phyloP scores from a whole-genome alignment of 1,140 invertebrate genomes.

The Heliothis subflexa region DNA sequence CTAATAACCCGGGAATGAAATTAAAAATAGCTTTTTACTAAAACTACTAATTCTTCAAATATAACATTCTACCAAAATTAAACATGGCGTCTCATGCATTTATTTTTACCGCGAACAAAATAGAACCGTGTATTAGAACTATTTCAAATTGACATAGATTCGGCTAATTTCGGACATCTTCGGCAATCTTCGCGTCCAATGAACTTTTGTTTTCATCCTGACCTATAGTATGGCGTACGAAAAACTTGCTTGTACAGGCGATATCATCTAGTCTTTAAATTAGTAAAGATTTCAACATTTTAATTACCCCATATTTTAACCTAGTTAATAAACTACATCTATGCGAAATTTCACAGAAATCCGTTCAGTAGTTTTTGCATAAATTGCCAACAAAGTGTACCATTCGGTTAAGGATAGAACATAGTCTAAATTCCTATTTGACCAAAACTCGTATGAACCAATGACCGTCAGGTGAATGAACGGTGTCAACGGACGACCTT shows the following conservation, averaged over 20 bases:
- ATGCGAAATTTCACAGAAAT: too few relatives aligned
- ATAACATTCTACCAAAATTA: not conserved
- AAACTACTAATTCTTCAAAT: too few relatives aligned
- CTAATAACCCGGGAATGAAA: too few relatives aligned
- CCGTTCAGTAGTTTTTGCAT: too few relatives aligned
- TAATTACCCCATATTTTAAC: not conserved
- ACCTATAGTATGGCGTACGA: conserved; percentile 20
- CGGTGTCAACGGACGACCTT: conserved; percentile 41
- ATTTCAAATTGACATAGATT: conserved; percentile 45
- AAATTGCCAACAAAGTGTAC: not conserved
- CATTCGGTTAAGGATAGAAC: not conserved
- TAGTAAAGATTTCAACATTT: too few relatives aligned
- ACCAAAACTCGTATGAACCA: not conserved
- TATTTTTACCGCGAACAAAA: not conserved
- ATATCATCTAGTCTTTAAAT: too few relatives aligned
- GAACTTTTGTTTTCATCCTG: conserved; percentile 26
- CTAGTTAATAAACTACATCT: not conserved
- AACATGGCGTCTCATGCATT: not conserved
- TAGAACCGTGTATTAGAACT: conserved; percentile 7
- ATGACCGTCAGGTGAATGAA: conserved; percentile 5
- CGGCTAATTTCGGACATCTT: conserved; percentile 27
- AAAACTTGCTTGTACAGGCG: not conserved
- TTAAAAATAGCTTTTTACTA: too few relatives aligned
- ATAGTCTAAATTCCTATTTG: not conserved
- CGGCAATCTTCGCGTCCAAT: conserved; percentile 27